Evolutionary conservation across 2,113 vertebrate genomes (phyloP), one percentile per base, ranked within the genome.

Genomic region (Salvelinus alpinus): DNA sequence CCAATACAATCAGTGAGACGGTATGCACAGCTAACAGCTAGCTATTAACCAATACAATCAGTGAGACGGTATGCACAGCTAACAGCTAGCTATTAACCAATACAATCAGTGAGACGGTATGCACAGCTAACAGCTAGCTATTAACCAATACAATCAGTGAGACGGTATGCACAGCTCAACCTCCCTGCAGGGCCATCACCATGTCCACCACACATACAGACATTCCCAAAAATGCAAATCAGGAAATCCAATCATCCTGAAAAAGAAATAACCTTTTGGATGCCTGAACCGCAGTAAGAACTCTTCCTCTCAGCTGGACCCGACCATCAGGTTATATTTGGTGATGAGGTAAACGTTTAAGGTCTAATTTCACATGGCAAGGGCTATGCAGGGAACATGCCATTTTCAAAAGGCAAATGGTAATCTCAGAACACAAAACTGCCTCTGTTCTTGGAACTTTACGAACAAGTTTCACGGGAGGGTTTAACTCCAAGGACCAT

Each of bases 381-480:
- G 31, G n/a, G 64, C 73, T 82, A 75, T 22, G 78, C 77, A 66
- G 75, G 71, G 59, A 76, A 51, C 18, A 25, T 5, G 29, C 31
- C 29, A 38, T 74, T 31, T 79, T 71, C 74, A 38, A 64, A 9
- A 68, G 84, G 81, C 79, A 78, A 87, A 82, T 25, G 70, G 68
- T 59, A 70, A 82, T 89, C 84, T 85, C 87, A 75, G 78, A 81
- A 70, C 82, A 84, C 62, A 78, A 73, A 48, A 74, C 54, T 24
- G 62, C 73, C 79, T 82, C 77, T 48, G 69, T 80, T 79, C 72
- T 80, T 81, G 80, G 87, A 86, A 81, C 78, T 84, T 79, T 66
- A 69, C 67, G 78, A 81, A 91, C 80, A 24, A 74, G 80, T 89
- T 91, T 90, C 87, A 88, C 68, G n/a, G 79, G 81, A 77, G 71